A percentile compares a stretch with the other conserved stretches of the same genome.
Conservation (phyloP, 2,888 invertebrate genomes). For the Cosmia pyralina region DNA sequence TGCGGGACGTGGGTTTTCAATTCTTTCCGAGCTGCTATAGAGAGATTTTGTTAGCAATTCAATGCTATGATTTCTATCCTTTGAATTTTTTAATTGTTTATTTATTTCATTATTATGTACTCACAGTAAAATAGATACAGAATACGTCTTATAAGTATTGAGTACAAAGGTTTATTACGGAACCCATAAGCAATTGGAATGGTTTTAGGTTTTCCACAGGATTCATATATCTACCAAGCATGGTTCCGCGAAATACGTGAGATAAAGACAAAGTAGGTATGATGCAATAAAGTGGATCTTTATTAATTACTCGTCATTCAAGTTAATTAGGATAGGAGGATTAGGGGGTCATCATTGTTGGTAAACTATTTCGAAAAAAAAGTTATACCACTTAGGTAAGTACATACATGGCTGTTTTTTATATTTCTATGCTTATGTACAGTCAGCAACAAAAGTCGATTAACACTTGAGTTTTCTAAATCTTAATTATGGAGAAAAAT, state of each 20-base stretch:
- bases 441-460: too few relatives aligned
- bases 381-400: background rate
- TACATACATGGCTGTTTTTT: too few relatives aligned
- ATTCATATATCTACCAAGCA: conserved; percentile 22
- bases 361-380: conserved; percentile 16
- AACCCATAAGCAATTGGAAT: background rate
- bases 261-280: conserved; percentile 29
- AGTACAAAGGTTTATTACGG: background rate
- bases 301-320: conserved; percentile 34
- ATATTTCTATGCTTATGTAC: too few relatives aligned
- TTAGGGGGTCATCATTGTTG: conserved; percentile 11
- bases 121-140: too few relatives aligned
- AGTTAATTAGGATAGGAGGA: conserved; percentile 39
- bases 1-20: background rate
- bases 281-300: conserved; percentile 34
- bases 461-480: too few relatives aligned
- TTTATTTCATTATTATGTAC: too few relatives aligned
- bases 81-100: too few relatives aligned
- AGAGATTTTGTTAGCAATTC: background rate
- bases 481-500: too few relatives aligned
- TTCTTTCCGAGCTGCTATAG: background rate
- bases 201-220: conserved; percentile 5
- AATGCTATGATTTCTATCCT: background rate
- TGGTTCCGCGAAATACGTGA: conserved; percentile 17
- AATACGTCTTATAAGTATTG: too few relatives aligned